These are phyloP conservation scores for Aptenodytes forsteri DNA, from an alignment of 2,113 vertebrate genomes.

Conservation along the genomic window DNA sequence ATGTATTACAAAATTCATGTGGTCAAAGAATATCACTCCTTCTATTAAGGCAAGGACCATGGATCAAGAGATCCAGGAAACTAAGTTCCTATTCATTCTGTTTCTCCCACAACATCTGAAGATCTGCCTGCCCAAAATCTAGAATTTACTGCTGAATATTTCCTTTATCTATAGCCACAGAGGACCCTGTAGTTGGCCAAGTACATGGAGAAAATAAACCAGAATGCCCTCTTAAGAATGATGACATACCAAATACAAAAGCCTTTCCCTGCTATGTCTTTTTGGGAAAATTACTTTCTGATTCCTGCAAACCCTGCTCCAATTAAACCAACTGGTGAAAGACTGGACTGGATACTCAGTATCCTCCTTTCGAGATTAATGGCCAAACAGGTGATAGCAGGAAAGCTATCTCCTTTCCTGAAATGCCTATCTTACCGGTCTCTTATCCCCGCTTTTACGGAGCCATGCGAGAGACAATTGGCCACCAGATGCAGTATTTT, in stretches of 20 bases:
- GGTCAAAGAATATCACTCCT: neutral
- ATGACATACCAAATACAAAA: neutral
- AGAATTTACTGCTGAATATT: neutral
- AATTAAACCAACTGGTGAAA: neutral
- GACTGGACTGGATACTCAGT: neutral
- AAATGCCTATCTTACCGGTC: neutral
- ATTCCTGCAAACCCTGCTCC: neutral
- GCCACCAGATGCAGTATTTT: neutral
- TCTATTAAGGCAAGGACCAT: neutral
- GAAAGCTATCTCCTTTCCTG: neutral
- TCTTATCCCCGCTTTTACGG: neutral
- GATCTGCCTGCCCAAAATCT: neutral
- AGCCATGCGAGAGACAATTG: neutral
- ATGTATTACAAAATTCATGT: neutral
- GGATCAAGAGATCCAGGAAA: neutral
- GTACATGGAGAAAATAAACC: neutral
- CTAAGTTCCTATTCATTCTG: neutral
- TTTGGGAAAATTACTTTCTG: neutral
- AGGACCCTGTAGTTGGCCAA: neutral
- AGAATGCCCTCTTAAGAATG: neutral
- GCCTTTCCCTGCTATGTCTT: neutral
- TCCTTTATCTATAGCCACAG: neutral
- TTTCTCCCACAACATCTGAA: neutral
- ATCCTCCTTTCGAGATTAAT: neutral
- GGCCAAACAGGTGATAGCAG: neutral